These are phyloP conservation scores for Cyclargus thomasi DNA, from an alignment of 1,140 invertebrate species.

Conservation along the genomic window DNA sequence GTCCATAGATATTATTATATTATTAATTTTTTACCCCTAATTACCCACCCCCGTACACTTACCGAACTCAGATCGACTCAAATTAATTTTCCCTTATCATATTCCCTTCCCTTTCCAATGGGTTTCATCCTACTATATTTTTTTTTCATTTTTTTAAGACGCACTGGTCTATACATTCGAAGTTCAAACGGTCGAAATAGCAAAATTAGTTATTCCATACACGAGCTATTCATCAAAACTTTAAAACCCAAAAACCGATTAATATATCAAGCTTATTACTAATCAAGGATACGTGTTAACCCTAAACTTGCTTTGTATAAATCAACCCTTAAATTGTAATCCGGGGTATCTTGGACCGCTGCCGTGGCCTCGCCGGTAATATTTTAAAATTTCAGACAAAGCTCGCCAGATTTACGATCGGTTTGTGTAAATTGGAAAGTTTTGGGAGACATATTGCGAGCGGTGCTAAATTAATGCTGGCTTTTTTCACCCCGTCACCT, in stretches of 20 bases:
- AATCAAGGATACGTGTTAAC: slow-evolving; percentile 15
- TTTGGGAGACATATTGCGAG: slow-evolving; percentile 52
- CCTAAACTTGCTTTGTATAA: slow-evolving; percentile 33
- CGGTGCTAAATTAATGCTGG: slow-evolving; percentile 39
- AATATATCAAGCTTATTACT: slow-evolving; percentile 15
- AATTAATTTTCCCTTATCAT: too few relatives aligned
- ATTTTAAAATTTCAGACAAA: slow-evolving; percentile 64
- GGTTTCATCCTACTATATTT: too few relatives aligned
- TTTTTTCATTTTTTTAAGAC: too few relatives aligned
- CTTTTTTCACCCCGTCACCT: slow-evolving; percentile 23
- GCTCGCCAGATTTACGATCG: slow-evolving; percentile 57
- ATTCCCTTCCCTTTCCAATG: too few relatives aligned
- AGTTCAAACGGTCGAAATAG: too few relatives aligned
- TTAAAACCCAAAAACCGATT: slow-evolving; percentile 7
- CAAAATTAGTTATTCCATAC: background rate
- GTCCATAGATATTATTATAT: too few relatives aligned
- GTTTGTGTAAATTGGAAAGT: slow-evolving; percentile 66
- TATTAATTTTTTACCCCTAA: too few relatives aligned
- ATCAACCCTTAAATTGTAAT: slow-evolving; percentile 56
- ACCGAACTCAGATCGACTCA: too few relatives aligned
- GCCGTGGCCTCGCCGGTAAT: slow-evolving; percentile 42
- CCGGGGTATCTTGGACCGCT: slow-evolving; percentile 35
- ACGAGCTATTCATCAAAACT: background rate
- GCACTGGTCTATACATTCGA: too few relatives aligned
- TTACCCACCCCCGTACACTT: too few relatives aligned